Base-by-base conservation (phyloP, 2,113 vertebrate species). In the Centropristis striata region DNA sequence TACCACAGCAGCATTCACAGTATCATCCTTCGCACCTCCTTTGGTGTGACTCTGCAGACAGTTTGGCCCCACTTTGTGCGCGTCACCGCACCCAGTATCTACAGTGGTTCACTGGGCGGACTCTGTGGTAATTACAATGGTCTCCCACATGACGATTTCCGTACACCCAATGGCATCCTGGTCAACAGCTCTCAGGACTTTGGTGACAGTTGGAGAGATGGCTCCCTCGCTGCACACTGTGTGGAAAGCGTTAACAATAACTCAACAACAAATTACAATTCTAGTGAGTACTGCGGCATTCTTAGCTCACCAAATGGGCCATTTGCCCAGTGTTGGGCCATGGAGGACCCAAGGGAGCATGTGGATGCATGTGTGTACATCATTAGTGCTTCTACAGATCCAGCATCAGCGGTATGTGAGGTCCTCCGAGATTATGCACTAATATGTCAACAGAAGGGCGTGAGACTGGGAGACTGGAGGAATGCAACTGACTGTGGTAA, bases 131-230 rank as follows among this genome's bases (percentile, higher is more conserved):
- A 93, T 16, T 86, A 90, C 64, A 94, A 90, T 57, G 80, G 83
- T 28, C 16, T 60, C 1, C 71, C 1, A 0, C 4, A 37, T 0
- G 93, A 94, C 6, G 93, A 95, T 18, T 92, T 93, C 55, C 42
- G 12, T 8, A 91, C 83, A 15, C 91, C 91, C 10, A 85, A 5
- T 1, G 90, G 91, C 7, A 14, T 65, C 14, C 50, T 89, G 25
- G 53, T 89, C 0, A 49, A 75, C n/a, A 85, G 51, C 44, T 68
- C 92, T 16, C 84, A 87, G 20, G 54, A 1, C 0, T 95, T 95
- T 86, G 92, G 91, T 2, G 88, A 94, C 83, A 95, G 94, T 0
- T 95, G 94, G 93, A 71, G 92, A 57, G 69, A 21, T 27, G 92
- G 93, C 1, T 86, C 88, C 15, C 77, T 93, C 0, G 58, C 74